Percentiles rank a stretch among this genome's conserved stretches.
Conservation (phyloP, 2,113 vertebrate species). For the Prietella phreatophila region DNA sequence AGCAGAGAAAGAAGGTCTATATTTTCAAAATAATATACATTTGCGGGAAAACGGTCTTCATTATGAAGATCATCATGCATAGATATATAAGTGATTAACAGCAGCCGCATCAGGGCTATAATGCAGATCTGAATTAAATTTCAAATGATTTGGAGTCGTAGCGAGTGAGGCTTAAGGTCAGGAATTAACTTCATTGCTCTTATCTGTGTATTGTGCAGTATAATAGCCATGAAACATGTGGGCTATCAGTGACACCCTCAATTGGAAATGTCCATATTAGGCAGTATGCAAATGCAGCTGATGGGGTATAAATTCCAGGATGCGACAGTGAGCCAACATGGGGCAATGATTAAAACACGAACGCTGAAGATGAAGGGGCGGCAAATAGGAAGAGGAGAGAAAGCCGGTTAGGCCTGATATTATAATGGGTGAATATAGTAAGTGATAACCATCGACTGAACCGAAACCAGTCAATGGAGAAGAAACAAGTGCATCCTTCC, state of each 20-base stretch:
- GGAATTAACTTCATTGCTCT: conserved; percentile 72
- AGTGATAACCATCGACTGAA: conserved; percentile 70
- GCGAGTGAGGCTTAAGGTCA: conserved; percentile 67
- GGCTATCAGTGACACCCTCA: conserved; percentile 66
- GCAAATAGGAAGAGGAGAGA: conserved; percentile 32
- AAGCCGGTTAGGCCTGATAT: conserved; percentile 44
- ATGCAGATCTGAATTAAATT: conserved; percentile 53
- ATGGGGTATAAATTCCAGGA: conserved; percentile 73
- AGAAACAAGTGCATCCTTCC: conserved; percentile 58
- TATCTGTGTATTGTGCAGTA: conserved; percentile 64
- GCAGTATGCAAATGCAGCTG: conserved; percentile 75
- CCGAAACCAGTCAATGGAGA: conserved; percentile 60
- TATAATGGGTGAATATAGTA: conserved; percentile 63
- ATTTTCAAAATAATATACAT: conserved; percentile 37
- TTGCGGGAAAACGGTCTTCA: conserved; percentile 32
- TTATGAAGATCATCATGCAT: conserved; percentile 42
- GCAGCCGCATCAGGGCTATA: conserved; percentile 36
- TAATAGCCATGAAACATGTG: conserved; percentile 64
- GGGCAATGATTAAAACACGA: conserved; percentile 73
- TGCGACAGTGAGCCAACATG: conserved; percentile 69
- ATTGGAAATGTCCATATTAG: conserved; percentile 78
- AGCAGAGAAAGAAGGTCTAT: background rate
- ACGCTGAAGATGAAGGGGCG: conserved; percentile 53
- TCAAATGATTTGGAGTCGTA: conserved; percentile 58
- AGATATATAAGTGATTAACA: conserved; percentile 45